A percentile compares a stretch with the other conserved stretches of the same genome.
These are phyloP conservation scores for Drosophila sulfurigaster DNA, from an alignment of 1,140 invertebrate genomes.

Conservation along the genomic window DNA sequence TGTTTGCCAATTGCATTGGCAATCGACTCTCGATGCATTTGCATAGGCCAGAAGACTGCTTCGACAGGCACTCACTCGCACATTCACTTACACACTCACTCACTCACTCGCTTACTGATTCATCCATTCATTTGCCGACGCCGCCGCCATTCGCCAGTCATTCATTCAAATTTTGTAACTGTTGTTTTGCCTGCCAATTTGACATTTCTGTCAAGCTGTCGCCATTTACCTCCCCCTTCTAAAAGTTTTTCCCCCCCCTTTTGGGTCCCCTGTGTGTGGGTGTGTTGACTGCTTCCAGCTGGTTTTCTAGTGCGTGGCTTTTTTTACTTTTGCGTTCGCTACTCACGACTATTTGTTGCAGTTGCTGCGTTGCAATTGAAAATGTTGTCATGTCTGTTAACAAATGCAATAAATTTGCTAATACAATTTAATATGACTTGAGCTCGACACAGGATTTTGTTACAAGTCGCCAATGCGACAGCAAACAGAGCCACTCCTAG, in stretches of 20 bases:
- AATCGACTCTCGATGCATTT: constrained; percentile 64
- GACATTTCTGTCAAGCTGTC: constrained; percentile 67
- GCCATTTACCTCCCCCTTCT: constrained; percentile 13
- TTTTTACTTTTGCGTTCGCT: neutral
- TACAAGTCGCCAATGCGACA: constrained; percentile 18
- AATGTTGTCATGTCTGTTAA: constrained; percentile 69
- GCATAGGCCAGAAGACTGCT: constrained; percentile 47
- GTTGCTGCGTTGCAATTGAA: constrained; percentile 32
- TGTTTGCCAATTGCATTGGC: constrained; percentile 74
- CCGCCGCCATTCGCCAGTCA: constrained; percentile 33
- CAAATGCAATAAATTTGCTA: constrained; percentile 74
- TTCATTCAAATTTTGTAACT: constrained; percentile 73
- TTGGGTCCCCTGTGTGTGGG: constrained; percentile 26
- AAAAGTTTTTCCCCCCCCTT: neutral
- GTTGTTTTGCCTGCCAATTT: constrained; percentile 71
- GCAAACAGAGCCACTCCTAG: constrained; percentile 23
- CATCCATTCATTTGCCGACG: constrained; percentile 49
- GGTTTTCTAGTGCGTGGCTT: constrained; percentile 57
- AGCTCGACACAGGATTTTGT: constrained; percentile 31
- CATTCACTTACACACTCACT: constrained; percentile 32
- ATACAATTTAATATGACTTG: constrained; percentile 72
- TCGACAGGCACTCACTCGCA: constrained; percentile 24
- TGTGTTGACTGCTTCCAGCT: constrained; percentile 55
- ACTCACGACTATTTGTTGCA: constrained; percentile 9
- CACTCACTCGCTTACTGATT: constrained; percentile 40